Conservation (phyloP, 2,113 vertebrate species). For the Clupea harengus region DNA sequence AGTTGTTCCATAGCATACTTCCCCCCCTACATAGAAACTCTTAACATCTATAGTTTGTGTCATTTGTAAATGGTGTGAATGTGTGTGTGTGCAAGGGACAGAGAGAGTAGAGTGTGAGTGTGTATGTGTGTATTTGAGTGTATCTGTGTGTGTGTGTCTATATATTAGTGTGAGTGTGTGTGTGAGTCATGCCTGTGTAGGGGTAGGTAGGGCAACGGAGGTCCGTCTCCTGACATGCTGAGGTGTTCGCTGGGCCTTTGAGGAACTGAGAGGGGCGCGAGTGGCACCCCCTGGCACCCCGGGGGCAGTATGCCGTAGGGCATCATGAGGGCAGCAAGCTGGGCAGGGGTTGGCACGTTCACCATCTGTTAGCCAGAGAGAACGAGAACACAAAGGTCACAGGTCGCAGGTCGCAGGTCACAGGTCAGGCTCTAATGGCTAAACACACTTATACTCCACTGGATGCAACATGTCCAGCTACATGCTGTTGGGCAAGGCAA, state of each 20-base stretch:
- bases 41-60: too few relatives aligned
- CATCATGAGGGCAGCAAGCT: constrained; percentile 15
- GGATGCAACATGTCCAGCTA: too few relatives aligned
- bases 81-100: not conserved
- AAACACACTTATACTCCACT: too few relatives aligned
- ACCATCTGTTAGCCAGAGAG: not conserved
- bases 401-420: too few relatives aligned
- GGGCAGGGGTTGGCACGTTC: not conserved
- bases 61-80: not conserved
- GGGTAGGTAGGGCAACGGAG: not conserved
- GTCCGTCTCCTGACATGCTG: constrained; percentile 9
- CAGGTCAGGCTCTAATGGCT: too few relatives aligned
- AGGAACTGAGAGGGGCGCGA: not conserved
- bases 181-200: constrained; percentile 26
- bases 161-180: not conserved
- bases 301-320: not conserved
- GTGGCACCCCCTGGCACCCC: too few relatives aligned
- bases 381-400: not conserved
- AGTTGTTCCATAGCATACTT: too few relatives aligned
- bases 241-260: not conserved
- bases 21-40: too few relatives aligned
- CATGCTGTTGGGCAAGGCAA: too few relatives aligned
- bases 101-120: not conserved
- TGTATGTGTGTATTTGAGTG: not conserved
- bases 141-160: not conserved